Conservation (phyloP, 2,888 invertebrate genomes). For the Athalia cordata region DNA sequence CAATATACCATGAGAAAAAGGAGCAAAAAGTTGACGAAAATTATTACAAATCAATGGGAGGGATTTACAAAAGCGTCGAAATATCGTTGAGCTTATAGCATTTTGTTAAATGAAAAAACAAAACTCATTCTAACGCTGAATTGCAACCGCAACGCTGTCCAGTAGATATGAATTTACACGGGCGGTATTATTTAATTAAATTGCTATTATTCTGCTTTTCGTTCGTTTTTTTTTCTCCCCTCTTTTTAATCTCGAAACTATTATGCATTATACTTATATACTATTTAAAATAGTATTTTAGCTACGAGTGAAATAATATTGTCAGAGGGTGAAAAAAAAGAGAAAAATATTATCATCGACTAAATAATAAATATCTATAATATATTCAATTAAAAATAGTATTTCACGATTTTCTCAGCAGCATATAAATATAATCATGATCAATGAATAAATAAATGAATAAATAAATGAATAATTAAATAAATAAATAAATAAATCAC, state of each 20-base stretch:
- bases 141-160: too few relatives aligned
- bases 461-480: constrained; percentile 62
- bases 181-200: too few relatives aligned
- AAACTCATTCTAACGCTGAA: too few relatives aligned
- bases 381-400: not conserved
- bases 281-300: constrained; percentile 21
- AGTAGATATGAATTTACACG: too few relatives aligned
- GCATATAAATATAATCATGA: not conserved
- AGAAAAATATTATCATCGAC: constrained; percentile 24
- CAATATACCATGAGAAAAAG: constrained; percentile 2
- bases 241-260: constrained; percentile 20
- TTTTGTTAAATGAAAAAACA: not conserved
- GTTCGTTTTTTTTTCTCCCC: not conserved
- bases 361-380: not conserved
- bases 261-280: not conserved
- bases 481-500: not conserved
- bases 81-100: constrained; percentile 21
- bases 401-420: constrained; percentile 1
- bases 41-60: not conserved
- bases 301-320: constrained; percentile 10
- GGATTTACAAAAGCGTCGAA: constrained; percentile 27
- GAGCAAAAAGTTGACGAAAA: not conserved
- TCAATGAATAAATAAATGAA: not conserved
- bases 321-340: not conserved
- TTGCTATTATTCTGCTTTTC: too few relatives aligned